These are phyloP conservation scores for Aldabrachelys gigantea DNA, from an alignment of 2,113 vertebrate genomes.

Conservation along the genomic window DNA sequence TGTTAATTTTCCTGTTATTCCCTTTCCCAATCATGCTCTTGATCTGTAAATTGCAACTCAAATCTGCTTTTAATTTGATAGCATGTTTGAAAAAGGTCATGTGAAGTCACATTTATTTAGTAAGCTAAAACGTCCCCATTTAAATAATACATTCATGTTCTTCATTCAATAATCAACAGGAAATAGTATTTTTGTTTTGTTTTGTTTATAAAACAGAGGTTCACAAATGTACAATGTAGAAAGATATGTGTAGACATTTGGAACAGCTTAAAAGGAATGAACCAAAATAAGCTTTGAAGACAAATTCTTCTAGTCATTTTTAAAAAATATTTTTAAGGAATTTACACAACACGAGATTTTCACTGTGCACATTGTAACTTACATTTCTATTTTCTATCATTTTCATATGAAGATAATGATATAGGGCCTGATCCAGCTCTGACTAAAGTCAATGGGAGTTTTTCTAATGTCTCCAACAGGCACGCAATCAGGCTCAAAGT, in stretches of 20 bases:
- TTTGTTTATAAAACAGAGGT: slow-evolving; percentile 44
- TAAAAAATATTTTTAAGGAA: slow-evolving; percentile 42
- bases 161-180: slow-evolving; percentile 24
- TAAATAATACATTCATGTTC: slow-evolving; percentile 35
- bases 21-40: slow-evolving; percentile 41
- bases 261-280: slow-evolving; percentile 37
- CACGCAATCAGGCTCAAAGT: not conserved
- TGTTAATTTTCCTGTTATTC: not conserved
- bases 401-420: slow-evolving; percentile 26
- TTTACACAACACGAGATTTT: slow-evolving; percentile 48
- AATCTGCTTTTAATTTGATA: slow-evolving; percentile 66
- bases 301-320: slow-evolving; percentile 5
- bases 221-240: slow-evolving; percentile 4
- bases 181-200: slow-evolving; percentile 40
- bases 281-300: slow-evolving; percentile 37
- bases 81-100: slow-evolving; percentile 26
- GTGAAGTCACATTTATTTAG: slow-evolving; percentile 39
- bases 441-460: slow-evolving; percentile 52
- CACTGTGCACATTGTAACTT: slow-evolving; percentile 16
- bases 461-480: slow-evolving; percentile 63
- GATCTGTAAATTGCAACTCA: slow-evolving; percentile 31
- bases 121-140: slow-evolving; percentile 21
- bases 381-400: not conserved
- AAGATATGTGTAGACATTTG: slow-evolving; percentile 35
- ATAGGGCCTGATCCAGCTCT: slow-evolving; percentile 49